phyloP scores from a whole-genome alignment of 1,140 invertebrate species.

The Drosophila pectinifera region DNA sequence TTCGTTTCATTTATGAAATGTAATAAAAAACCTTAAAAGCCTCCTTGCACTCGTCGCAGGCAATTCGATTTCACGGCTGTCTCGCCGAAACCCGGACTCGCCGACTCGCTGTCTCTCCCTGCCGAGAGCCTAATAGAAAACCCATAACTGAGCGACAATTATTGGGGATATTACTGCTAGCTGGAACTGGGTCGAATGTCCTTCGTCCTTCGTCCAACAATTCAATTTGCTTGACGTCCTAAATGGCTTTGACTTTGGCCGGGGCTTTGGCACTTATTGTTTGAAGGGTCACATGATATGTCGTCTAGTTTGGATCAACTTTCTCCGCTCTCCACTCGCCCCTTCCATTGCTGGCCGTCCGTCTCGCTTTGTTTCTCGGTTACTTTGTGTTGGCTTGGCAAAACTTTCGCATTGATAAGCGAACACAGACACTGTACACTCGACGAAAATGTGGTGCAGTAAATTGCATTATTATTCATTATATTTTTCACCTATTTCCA shows the following conservation, averaged over 20 bases:
- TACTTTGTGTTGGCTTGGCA: constrained; percentile 48
- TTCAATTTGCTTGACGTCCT: constrained; percentile 65
- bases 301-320: constrained; percentile 57
- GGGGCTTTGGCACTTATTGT: constrained; percentile 40
- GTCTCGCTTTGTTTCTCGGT: constrained; percentile 39
- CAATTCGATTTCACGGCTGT: constrained; percentile 63
- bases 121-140: constrained; percentile 3
- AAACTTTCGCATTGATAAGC: constrained; percentile 64
- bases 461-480: background rate
- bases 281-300: constrained; percentile 62
- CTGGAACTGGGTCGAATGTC: constrained; percentile 39
- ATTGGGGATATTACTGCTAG: constrained; percentile 50
- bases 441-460: background rate
- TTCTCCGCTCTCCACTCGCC: constrained; percentile 11
- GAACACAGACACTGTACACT: background rate
- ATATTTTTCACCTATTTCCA: background rate
- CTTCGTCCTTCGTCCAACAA: constrained; percentile 28
- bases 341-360: background rate
- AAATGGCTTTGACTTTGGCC: constrained; percentile 53
- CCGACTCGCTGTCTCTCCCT: background rate
- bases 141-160: constrained; percentile 53
- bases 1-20: constrained; percentile 60
- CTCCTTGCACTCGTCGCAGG: constrained; percentile 64
- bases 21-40: constrained; percentile 82
- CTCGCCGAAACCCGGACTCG: background rate